A percentile compares a stretch with the other conserved stretches of the same genome.
These are phyloP conservation scores for Lamprologus lemairii DNA, from an alignment of 2,113 vertebrate species.

Conservation along the genomic window DNA sequence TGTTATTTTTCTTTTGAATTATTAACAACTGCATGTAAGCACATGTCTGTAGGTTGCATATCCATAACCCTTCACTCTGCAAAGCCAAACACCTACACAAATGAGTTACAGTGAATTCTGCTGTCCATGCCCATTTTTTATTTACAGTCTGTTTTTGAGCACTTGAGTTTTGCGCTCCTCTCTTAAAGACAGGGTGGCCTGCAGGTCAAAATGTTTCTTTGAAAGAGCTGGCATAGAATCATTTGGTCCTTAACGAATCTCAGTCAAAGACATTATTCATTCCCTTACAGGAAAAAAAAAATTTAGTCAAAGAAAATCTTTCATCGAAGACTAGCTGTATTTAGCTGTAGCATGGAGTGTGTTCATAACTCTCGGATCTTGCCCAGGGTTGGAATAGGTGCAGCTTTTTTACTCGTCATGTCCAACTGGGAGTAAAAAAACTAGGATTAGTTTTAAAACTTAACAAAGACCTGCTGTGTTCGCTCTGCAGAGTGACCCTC, in stretches of 20 bases:
- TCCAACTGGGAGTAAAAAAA: not conserved
- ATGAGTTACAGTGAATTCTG: not conserved
- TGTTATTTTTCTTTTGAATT: not conserved
- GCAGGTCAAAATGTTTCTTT: not conserved
- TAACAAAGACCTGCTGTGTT: conserved; percentile 47
- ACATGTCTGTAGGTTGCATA: not conserved
- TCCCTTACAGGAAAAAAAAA: not conserved
- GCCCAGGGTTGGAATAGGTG: not conserved
- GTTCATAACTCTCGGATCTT: not conserved
- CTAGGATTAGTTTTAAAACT: not conserved
- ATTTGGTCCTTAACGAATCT: not conserved
- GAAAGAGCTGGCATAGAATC: not conserved
- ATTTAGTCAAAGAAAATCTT: conserved; percentile 1
- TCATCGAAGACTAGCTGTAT: conserved; percentile 9
- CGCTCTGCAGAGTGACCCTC: not conserved
- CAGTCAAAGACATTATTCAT: not conserved
- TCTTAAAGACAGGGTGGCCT: not conserved
- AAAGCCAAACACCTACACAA: not conserved
- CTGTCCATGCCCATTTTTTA: not conserved
- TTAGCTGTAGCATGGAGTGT: not conserved
- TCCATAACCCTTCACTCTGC: not conserved
- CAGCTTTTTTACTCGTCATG: not conserved
- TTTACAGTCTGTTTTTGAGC: not conserved
- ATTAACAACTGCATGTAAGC: not conserved
- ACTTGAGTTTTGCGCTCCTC: not conserved